A percentile compares a stretch with the other conserved stretches of the same genome.
These are phyloP conservation scores for Anoplophora glabripennis DNA, from an alignment of 1,140 invertebrate genomes.

Conservation along the genomic window DNA sequence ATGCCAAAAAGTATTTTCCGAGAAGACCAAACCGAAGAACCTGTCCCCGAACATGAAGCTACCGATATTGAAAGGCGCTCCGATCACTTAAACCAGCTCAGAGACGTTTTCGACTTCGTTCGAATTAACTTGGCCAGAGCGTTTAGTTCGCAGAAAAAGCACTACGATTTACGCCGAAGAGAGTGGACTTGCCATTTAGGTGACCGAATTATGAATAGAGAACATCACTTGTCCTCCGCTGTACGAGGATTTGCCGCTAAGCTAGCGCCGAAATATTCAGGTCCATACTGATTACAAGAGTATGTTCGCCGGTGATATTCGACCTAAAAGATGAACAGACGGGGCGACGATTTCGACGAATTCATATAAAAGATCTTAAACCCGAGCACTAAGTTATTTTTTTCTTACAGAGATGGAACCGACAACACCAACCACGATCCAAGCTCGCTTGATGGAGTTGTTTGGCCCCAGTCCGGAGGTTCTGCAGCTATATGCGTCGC, in stretches of 20 bases:
- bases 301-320: neutral
- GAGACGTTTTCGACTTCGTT: constrained; percentile 13
- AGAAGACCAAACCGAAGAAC: no score
- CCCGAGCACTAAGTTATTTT: no score
- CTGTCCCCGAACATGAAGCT: no score
- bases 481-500: no score
- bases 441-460: no score
- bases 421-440: no score
- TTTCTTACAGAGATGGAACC: no score
- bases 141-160: constrained; percentile 13
- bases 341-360: no score
- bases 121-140: constrained; percentile 12
- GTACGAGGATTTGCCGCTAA: constrained; percentile 17
- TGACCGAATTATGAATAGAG: constrained; percentile 18
- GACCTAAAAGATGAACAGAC: neutral
- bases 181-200: constrained; percentile 12
- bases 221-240: constrained; percentile 18
- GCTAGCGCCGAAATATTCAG: constrained; percentile 24
- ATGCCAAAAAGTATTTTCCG: no score
- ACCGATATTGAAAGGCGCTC: no score
- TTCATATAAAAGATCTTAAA: no score
- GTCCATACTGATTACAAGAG: constrained; percentile 12
- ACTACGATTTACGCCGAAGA: constrained; percentile 16
- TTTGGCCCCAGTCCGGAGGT: no score
- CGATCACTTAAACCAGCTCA: neutral